Evolutionary conservation across 2,797 vertebrate species (phyloP).

Genomic region (Buceros bicornis): DNA sequence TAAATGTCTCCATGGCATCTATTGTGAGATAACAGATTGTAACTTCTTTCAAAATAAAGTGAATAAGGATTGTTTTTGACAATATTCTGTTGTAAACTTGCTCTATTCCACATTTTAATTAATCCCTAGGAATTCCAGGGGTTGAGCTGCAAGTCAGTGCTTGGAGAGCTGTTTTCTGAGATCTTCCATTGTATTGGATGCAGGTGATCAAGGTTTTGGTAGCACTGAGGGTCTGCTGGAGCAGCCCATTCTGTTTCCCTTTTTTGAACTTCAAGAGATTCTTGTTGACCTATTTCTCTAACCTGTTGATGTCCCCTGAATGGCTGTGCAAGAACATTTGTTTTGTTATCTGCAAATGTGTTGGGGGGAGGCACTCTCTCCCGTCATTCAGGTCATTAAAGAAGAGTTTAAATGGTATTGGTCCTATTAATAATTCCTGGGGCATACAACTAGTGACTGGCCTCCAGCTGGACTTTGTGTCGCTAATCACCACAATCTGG

Average conservation of each 20-base stretch:
- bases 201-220: not conserved
- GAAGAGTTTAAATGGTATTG: rapidly evolving
- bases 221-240: rapidly evolving
- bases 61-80: not conserved
- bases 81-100: not conserved
- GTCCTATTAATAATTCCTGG: rapidly evolving
- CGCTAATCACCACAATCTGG: not conserved
- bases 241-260: rapidly evolving
- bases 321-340: not conserved
- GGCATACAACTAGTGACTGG: too few relatives aligned
- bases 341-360: not conserved
- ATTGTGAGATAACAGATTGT: not conserved
- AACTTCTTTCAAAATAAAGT: not conserved
- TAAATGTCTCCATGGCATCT: rapidly evolving
- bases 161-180: not conserved
- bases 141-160: not conserved
- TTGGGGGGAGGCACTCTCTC: rapidly evolving
- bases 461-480: not conserved
- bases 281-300: not conserved
- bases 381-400: rapidly evolving
- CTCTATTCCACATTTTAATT: not conserved
- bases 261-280: not conserved
- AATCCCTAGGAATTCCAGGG: not conserved
- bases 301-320: not conserved
- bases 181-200: not conserved